Base-by-base conservation (phyloP, 1,140 invertebrate genomes). In the Drosophila truncata region DNA sequence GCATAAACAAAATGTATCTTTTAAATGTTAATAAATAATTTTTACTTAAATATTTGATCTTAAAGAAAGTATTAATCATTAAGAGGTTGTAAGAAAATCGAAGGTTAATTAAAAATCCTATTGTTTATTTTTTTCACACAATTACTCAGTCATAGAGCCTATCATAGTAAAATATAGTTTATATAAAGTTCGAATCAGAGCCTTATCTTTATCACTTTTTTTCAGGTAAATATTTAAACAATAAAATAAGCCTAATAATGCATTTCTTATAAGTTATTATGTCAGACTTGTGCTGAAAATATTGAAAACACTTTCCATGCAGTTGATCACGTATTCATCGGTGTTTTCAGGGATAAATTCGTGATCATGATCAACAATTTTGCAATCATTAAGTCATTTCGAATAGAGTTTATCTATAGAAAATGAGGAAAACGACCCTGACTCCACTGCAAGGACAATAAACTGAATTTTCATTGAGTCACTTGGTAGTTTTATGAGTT, bases 301-400 rank as follows among this genome's bases (percentile, higher is more conserved):
- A 65, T 69, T 33, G 3, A 44, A 55, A 35, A 66, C 47, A 44
- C 37, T 70, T 70, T 70, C 47, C 47, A 66, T 67, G 66, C 66
- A 54, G 14, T 54, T 23, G 63, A 70, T 67, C 66, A 70, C 66
- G 62, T 70, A 70, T 54, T 54, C 47, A 66, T 54, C 18, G 20
- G 7, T 52, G 33, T 44, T 35, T 5, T 20, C 62, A 70, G 27
- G 66, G 66, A 33, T 33, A 27, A 35, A 42, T 27, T 31, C 29
- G 23, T 33, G 16, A 35, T 42, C 27, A 50, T 18, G 31, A 65
- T n/a, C 6, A 50, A 10, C 7, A n/a, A 52, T 42, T 44, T 44
- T 65, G 63, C 29, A 62, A 44, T 31, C 18, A 57, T 20, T 57
- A 31, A 29, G 29, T 64, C 27, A 64, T 31, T 42, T 42, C 11